Base-by-base conservation (phyloP, 2,113 vertebrate genomes). In the Pedetes capensis region DNA sequence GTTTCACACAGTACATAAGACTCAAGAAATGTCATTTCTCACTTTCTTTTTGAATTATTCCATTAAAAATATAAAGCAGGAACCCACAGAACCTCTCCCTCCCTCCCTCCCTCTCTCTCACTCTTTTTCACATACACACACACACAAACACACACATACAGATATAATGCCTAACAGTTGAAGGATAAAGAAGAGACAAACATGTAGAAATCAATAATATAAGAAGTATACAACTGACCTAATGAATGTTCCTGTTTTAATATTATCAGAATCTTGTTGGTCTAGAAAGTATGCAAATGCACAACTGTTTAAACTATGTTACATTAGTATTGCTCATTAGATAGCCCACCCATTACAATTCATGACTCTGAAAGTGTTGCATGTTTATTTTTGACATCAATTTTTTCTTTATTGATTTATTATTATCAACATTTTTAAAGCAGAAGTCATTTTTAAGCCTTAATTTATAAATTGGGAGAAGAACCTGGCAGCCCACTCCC, bases 391-490 rank as follows among this genome's bases (percentile, higher is more conserved):
- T 86, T 37, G 89, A 76, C 0, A 49, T 42, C 74, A 37, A 1
- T 8, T 0, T 0, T 49, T 6, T 17, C 17, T 44, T 93, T 64
- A 63, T 84, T 71, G 29, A 25, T 32, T 92, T 74, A 64, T 82
- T 61, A 51, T 71, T 57, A 74, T 63, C 66, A 82, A 7, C 59
- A 86, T 55, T 91, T 78, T 94, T 71, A 66, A 95, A 76, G 8
- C 23, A 53, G 11, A 84, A 53, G 20, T 51, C 74, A 34, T 57
- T 57, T 87, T 51, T 16, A 88, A 75, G 3, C 0, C 12, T 57
- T 76, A 44, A 47, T 83, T 84, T 91, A 71, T 87, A 44, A 75
- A 68, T n/a, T n/a, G n/a, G n/a, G n/a, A n/a, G n/a, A n/a, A n/a
- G n/a, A n/a, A n/a, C n/a, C n/a, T n/a, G n/a, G n/a, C n/a, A n/a